These are phyloP conservation scores for Saxicola maurus DNA, from an alignment of 2,797 vertebrate species.

Conservation along the genomic window DNA sequence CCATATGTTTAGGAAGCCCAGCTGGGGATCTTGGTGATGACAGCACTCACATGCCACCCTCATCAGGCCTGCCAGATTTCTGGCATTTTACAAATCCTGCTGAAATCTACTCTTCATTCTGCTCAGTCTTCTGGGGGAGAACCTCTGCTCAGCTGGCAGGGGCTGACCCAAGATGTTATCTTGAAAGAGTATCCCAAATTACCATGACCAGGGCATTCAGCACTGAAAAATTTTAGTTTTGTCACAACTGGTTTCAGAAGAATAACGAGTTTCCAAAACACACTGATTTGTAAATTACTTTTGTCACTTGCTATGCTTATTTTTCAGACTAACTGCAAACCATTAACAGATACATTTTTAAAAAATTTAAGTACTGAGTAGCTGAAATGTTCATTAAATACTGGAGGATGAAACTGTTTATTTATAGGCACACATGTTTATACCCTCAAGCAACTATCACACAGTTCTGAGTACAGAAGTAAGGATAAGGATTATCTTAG, in stretches of 20 bases:
- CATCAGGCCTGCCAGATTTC: neutral
- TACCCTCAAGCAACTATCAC: neutral
- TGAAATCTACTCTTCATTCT: neutral
- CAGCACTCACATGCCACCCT: constrained; percentile 2
- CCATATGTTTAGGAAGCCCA: neutral
- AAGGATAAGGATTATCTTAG: neutral
- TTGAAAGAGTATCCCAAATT: neutral
- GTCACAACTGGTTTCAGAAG: neutral
- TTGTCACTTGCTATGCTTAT: neutral
- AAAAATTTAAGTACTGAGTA: neutral
- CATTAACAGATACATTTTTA: neutral
- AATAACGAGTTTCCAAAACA: neutral
- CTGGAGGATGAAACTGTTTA: neutral
- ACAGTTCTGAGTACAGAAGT: neutral
- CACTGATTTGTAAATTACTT: neutral
- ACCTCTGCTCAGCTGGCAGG: neutral
- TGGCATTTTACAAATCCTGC: neutral
- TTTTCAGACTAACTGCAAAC: neutral
- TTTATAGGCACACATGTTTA: neutral
- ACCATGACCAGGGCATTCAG: neutral
- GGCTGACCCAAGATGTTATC: neutral
- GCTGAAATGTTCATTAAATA: neutral
- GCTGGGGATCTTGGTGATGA: neutral
- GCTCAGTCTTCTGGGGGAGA: neutral
- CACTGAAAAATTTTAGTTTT: neutral